Evolutionary conservation across 2,113 vertebrate species (phyloP).

Genomic region (Passer domesticus): DNA sequence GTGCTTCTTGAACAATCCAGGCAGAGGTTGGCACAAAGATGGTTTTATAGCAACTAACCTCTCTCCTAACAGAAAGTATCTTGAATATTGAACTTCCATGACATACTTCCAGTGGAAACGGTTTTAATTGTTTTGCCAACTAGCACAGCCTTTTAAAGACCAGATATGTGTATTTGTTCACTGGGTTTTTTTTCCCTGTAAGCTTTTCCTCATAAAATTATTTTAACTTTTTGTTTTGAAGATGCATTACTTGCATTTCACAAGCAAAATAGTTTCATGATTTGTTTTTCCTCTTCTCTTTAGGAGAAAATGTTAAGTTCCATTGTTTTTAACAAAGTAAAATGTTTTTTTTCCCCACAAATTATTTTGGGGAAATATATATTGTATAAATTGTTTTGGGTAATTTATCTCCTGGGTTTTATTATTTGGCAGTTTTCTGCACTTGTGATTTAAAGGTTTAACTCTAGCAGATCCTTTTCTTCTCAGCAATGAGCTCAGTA

Average conservation of each 20-base stretch:
- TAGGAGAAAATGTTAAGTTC: not conserved
- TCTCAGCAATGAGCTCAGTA: conserved; percentile 88
- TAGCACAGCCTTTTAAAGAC: not conserved
- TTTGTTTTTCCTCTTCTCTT: not conserved
- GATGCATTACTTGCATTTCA: not conserved
- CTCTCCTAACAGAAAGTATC: not conserved
- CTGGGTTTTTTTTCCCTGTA: not conserved
- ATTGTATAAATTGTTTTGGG: not conserved
- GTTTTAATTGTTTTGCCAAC: not conserved
- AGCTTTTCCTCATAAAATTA: not conserved
- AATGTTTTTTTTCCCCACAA: accelerated
- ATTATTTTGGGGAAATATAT: not conserved
- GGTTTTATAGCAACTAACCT: not conserved
- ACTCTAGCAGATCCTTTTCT: conserved; percentile 11
- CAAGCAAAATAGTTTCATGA: not conserved
- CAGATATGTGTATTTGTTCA: not conserved
- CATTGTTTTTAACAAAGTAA: not conserved
- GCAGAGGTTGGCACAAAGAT: not conserved
- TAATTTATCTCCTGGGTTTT: not conserved
- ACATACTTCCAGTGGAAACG: not conserved
- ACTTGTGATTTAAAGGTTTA: not conserved
- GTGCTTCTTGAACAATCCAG: not conserved
- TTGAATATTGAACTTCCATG: not conserved
- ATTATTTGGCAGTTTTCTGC: not conserved
- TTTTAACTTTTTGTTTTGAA: not conserved